These are phyloP conservation scores for Chloroclystis v-ata DNA, from an alignment of 2,888 invertebrate species.

Conservation along the genomic window DNA sequence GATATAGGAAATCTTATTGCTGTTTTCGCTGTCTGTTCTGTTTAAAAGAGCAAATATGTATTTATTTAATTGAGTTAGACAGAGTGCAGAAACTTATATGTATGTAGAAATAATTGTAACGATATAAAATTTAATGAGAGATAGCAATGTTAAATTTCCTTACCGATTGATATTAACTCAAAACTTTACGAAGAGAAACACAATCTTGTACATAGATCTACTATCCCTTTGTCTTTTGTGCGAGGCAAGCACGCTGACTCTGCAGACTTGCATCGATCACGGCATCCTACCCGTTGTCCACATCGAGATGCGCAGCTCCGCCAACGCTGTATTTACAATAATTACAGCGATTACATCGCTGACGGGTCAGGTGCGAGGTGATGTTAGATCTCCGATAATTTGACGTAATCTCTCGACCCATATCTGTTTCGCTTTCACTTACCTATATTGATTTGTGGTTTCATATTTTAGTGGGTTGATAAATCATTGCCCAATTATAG, in stretches of 20 bases:
- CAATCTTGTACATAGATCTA: too few relatives aligned
- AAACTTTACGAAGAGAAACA: too few relatives aligned
- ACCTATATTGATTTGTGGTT: slow-evolving; percentile 13
- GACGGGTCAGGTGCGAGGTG: slow-evolving; percentile 43
- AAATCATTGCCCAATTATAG: slow-evolving; percentile 3
- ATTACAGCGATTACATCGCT: slow-evolving; percentile 50
- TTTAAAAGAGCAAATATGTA: too few relatives aligned
- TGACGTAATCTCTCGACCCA: slow-evolving; percentile 27
- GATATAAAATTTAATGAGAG: too few relatives aligned
- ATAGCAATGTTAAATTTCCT: too few relatives aligned
- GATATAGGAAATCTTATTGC: too few relatives aligned
- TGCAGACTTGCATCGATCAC: slow-evolving; percentile 7
- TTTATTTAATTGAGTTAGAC: too few relatives aligned
- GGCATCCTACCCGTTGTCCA: slow-evolving; percentile 35
- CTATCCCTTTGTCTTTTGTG: neutral
- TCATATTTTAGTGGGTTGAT: slow-evolving; percentile 12
- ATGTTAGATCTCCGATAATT: slow-evolving; percentile 24
- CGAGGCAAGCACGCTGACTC: slow-evolving; percentile 11
- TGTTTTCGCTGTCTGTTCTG: too few relatives aligned
- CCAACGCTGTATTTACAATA: slow-evolving; percentile 54
- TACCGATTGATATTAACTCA: too few relatives aligned
- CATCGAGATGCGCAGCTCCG: slow-evolving; percentile 42
- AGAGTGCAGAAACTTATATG: too few relatives aligned
- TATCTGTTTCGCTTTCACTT: slow-evolving; percentile 20
- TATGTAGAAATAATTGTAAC: too few relatives aligned